Evolutionary conservation across 2,113 vertebrate genomes (phyloP).

Genomic region (Misgurnus mizolepis): DNA sequence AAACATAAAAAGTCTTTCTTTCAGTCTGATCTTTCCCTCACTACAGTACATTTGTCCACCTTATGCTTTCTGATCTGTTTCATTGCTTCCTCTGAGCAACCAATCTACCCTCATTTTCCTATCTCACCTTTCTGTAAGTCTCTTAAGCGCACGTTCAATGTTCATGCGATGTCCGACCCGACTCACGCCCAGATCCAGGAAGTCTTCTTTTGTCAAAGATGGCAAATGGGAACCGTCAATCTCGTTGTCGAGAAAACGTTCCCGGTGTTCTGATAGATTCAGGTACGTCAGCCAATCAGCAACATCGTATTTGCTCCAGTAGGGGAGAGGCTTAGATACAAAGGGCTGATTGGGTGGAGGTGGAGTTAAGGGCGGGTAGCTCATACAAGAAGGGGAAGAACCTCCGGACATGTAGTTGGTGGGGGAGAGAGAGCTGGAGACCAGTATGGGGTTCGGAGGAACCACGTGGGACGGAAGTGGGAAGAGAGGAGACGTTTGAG

Average conservation of each 20-base stretch:
- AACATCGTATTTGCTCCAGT: constrained; percentile 95
- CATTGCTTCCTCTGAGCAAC: constrained; percentile 20
- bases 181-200: constrained; percentile 91
- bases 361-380: constrained; percentile 80
- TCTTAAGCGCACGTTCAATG: constrained; percentile 92
- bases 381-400: constrained; percentile 79
- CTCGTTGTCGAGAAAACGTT: constrained; percentile 93
- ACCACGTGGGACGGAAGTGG: constrained; percentile 72
- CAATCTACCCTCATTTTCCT: constrained; percentile 49
- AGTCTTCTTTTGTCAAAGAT: constrained; percentile 92
- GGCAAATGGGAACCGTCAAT: constrained; percentile 93
- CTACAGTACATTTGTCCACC: constrained; percentile 39
- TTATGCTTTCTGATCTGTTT: constrained; percentile 3
- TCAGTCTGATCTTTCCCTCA: constrained; percentile 26
- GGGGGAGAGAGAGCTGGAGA: constrained; percentile 83
- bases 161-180: constrained; percentile 95
- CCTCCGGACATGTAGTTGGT: constrained; percentile 83
- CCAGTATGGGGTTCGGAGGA: constrained; percentile 71
- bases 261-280: constrained; percentile 87
- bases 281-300: constrained; percentile 93
- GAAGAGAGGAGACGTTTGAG: constrained; percentile 73
- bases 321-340: constrained; percentile 86
- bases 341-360: constrained; percentile 88
- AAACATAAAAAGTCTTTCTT: too few species aligned
- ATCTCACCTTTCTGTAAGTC: constrained; percentile 94